Evolutionary conservation across 64 coral and sea anemone species (phyloP), one percentile per base, ranked within the genome.

Genomic region (Pocillopora verrucosa): DNA sequence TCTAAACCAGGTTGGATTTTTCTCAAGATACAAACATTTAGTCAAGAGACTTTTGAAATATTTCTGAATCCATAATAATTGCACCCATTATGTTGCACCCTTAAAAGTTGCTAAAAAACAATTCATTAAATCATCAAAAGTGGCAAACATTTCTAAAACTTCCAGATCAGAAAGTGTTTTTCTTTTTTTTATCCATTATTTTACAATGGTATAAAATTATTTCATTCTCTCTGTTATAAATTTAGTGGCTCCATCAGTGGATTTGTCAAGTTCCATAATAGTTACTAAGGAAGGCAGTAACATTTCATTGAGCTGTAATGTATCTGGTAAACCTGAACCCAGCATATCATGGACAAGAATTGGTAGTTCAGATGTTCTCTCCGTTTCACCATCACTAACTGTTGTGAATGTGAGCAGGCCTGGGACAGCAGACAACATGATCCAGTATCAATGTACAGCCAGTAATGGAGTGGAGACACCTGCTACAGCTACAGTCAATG

Each of bases 331-430:
- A 58, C 75, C 75, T 58, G 13, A 10, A 56, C 75, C 75, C 5
- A n/a, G 0, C 36, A 57, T 77, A 77, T 56, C 16, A 56, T 77
- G 75, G 75, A 57, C 36, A 3, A 58, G 34, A 16, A 1, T 24
- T 56, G 75, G 75, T 17, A 56, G 19, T n/a, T 77, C 16, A 11
- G 41, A 57, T 9, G 75, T 77, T 16, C 41, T 77, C 17, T 56
- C 75, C 20, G 6, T 56, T 56, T 22, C 3, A 22, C 56, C 75
- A 45, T 2, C 6, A 6, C 6, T 6, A 45, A 2, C 6, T 2
- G 73, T 75, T 35, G 25, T 75, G 11, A 75, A 75, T 75, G 73
- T 75, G 13, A 75, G 34, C 73, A 75, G 73, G 38, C 73, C 73
- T 36, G 73, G 0, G 15, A 75, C 34, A 34, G 26, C 73, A 36